Evolutionary conservation across 2,113 vertebrate genomes (phyloP), one percentile per base, ranked within the genome.

Genomic region (Paradoxurus hermaphroditus): DNA sequence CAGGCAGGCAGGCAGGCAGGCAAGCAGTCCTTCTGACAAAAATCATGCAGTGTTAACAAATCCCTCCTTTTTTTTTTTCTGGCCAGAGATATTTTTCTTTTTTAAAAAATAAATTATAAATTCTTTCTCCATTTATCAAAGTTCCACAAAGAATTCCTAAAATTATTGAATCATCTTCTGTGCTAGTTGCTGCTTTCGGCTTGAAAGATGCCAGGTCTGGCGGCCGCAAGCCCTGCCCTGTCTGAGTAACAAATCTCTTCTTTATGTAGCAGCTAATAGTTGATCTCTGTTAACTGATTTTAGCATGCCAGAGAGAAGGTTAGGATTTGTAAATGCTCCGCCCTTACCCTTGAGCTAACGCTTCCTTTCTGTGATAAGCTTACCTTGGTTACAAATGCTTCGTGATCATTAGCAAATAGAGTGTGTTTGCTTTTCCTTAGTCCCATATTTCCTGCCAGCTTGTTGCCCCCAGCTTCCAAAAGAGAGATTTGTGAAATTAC

Each of bases 161-260:
- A n/a, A n/a, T n/a, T n/a, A n/a, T n/a, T n/a, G n/a, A n/a, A n/a
- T n/a, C n/a, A n/a, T n/a, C n/a, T n/a, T n/a, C 7, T 7, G 25
- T 7, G 2, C 6, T 39, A 0, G 19, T 44, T 53, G 19, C 49
- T 88, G 31, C 44, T 93, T 49, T 77, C 1, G 1, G 73, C 77
- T 3, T 36, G n/a, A 67, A 93, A 90, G 51, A 98, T 98, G 98
- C 94, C 95, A 15, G 90, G 41, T 70, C 31, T 97, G 84, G 92
- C 49, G 1, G 99, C 99, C 70, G 99, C 99, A 63, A 99, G 99
- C 85, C 98, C 99, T 11, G 98, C 98, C 49, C 1, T 98, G 10
- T 82, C 98, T 31, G 97, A 95, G 25, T 78, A 87, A 1, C 94
- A 96, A n/a, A n/a, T n/a, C n/a, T n/a, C n/a, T 59, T 83, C 68